These are phyloP conservation scores for Caprella mutica DNA, from an alignment of 2,888 invertebrate genomes.

Conservation along the genomic window DNA sequence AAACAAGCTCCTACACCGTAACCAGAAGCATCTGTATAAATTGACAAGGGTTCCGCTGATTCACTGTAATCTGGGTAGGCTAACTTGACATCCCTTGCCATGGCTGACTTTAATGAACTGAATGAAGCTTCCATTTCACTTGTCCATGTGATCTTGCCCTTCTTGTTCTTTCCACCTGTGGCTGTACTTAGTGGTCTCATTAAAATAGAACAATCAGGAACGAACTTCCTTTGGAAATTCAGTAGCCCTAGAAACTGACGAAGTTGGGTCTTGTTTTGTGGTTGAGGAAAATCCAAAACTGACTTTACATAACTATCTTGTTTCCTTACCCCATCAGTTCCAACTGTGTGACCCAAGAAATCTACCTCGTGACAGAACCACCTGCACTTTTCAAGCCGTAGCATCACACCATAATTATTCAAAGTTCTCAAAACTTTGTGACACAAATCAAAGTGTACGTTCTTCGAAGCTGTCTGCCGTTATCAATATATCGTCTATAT, in stretches of 20 bases:
- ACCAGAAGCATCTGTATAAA: neutral
- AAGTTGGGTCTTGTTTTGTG: neutral
- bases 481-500: slow-evolving; percentile 1
- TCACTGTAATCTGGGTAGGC: neutral
- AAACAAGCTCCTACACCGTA: neutral
- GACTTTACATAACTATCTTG: neutral
- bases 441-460: neutral
- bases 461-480: neutral
- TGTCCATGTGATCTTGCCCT: neutral
- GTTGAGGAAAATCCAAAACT: neutral
- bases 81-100: neutral
- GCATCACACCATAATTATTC: neutral
- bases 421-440: neutral
- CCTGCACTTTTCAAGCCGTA: neutral
- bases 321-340: neutral
- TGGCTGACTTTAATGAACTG: neutral
- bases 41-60: neutral
- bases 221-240: neutral
- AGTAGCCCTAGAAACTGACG: neutral
- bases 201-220: neutral
- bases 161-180: neutral
- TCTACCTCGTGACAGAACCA: neutral
- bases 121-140: neutral
- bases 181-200: neutral
- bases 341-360: neutral